Base-by-base conservation (phyloP, 2,888 invertebrate genomes). In the Spisula subtruncata region DNA sequence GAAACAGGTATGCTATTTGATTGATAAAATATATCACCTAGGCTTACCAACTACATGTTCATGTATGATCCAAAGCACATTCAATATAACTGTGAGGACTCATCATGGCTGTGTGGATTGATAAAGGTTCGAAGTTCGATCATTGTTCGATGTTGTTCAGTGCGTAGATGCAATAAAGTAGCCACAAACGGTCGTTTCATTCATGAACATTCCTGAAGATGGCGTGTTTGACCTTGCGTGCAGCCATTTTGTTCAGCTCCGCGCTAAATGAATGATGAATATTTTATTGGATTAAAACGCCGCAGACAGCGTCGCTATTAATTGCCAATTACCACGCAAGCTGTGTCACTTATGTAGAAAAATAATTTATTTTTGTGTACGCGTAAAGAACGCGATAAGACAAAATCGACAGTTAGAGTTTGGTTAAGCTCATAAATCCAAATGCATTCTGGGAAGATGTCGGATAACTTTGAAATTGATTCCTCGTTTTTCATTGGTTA, bases 241-340 rank as follows among this genome's bases (percentile, higher is more conserved):
- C 35, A 4, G 18, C 75, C 75, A 75, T 75, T 75, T 75, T 75
- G 75, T 75, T 75, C 4, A 32, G 18, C 32, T 16, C 75, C 75
- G 75, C 12, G 48, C 81, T 81, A 25, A 86, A 81, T 86, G 86
- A 86, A n/a, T 66, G n/a, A 86, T 86, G 80, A 81, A 86, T 86
- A 41, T 86, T 86, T 86, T n/a, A 86, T 86, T 86, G 81, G 81
- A 81, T 81, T 81, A 54, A 66, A 86, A 66, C 51, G 51, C 0
- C 29, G 41, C 16, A 51, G 81, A 81, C 54, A 51, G 51, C 29
- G 18, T 81, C 46, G 18, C 54, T 10, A 54, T 81, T 81, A 81
- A 81, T 54, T 51, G 54, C 29, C 81, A 51, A 48, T 48, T 54
- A 54, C 29, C 81, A 81, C 51, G 81, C 81, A n/a, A 81, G 54